Evolutionary conservation across 1,140 invertebrate genomes (phyloP), one percentile per base, ranked within the genome.

Genomic region (Temnothorax longispinosus): DNA sequence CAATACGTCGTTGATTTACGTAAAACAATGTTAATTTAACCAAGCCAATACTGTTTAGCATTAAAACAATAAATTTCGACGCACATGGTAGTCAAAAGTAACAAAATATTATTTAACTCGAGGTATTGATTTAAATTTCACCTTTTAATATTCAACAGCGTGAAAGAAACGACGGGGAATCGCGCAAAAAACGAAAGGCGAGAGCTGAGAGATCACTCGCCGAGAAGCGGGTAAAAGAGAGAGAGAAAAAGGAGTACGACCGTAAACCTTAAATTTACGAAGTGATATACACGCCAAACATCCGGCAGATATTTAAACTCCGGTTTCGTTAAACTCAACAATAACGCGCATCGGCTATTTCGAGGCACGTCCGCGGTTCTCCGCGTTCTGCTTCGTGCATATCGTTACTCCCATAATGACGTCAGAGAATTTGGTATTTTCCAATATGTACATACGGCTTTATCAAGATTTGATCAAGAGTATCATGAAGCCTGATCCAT

Each of bases 201-300:
- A 56, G 5, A 32, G 10, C 32, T 4, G 4, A 8, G 11, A 65
- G 78, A 87, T 62, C 52, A 35, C 44, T 50, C 56, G 58, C 15
- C 50, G 58, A 47, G 44, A 44, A 4, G 13, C 85, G n/a, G 32
- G 18, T 1, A 10, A 3, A 10, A 44, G 65, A 74, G 32, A 52
- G 35, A 27, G 32, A 38, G 32, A 47, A 58, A 62, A 76, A 90
- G 85, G 89, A 88, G 92, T 90, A 92, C 87, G 89, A 91, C 86
- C 92, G 91, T 93, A 94, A 95, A 95, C 94, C 92, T 95, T 93
- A 91, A 95, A 95, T 95, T 95, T 95, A 95, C 94, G 92, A 94
- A 94, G 94, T 94, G 94, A 94, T 94, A 94, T 93, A 94, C 93
- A 94, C 92, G 92, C 92, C 90, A 94, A 94, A 95, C 94, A 94